Evolutionary conservation across 2,888 invertebrate species (phyloP).

Genomic region (Athrips mouffetella): DNA sequence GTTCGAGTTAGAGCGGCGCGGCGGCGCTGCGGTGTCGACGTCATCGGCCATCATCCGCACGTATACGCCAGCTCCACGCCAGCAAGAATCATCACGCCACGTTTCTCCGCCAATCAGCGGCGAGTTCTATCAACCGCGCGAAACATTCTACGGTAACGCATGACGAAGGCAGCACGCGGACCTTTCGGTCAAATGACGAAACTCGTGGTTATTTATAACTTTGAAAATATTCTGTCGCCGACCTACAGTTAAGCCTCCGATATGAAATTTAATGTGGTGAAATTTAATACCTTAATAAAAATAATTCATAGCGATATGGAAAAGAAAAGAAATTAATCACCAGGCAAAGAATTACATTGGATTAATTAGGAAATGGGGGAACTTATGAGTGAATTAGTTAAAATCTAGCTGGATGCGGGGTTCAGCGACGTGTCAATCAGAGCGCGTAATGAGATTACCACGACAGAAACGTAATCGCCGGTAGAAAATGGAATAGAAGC

Average conservation of each 20-base stretch:
- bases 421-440: conserved; percentile 30
- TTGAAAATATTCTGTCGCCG: background rate
- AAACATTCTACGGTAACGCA: conserved; percentile 36
- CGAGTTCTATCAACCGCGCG: conserved; percentile 43
- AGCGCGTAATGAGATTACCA: conserved; percentile 32
- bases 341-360: conserved; percentile 4
- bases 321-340: too few relatives aligned
- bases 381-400: background rate
- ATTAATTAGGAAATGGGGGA: conserved; percentile 8
- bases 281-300: too few relatives aligned
- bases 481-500: conserved; percentile 34
- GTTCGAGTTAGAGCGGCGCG: conserved; percentile 38
- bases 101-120: conserved; percentile 54
- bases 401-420: conserved; percentile 5
- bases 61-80: conserved; percentile 31
- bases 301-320: too few relatives aligned
- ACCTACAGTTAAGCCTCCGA: background rate
- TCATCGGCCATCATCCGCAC: conserved; percentile 33
- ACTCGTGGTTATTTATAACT: conserved; percentile 24
- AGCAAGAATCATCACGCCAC: conserved; percentile 74
- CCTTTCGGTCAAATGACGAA: conserved; percentile 45
- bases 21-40: conserved; percentile 36
- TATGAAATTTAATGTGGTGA: background rate
- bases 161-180: conserved; percentile 34
- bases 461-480: conserved; percentile 33